These are phyloP conservation scores for Podarcis raffonei DNA, from an alignment of 2,113 vertebrate species.

Conservation along the genomic window DNA sequence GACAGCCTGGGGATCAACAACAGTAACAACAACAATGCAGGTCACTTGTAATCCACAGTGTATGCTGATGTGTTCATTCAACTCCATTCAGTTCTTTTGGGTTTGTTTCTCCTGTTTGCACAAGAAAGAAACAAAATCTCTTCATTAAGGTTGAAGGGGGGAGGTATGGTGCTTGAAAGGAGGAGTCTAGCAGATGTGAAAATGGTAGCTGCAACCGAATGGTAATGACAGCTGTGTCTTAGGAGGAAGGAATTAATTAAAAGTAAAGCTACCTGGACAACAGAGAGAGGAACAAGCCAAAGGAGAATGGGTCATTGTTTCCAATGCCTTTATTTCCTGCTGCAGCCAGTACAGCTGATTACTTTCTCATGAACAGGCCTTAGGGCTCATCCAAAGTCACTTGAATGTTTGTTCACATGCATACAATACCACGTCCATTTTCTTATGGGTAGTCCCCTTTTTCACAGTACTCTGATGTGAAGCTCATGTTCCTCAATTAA, in stretches of 20 bases:
- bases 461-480: neutral
- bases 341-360: neutral
- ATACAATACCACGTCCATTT: neutral
- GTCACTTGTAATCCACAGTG: neutral
- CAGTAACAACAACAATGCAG: neutral
- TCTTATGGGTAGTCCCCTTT: neutral
- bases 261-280: neutral
- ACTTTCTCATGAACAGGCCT: neutral
- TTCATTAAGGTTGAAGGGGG: neutral
- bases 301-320: neutral
- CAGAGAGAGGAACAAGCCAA: neutral
- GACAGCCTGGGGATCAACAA: too few relatives aligned
- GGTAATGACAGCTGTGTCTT: neutral
- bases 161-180: neutral
- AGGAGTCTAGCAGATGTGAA: neutral
- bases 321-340: neutral
- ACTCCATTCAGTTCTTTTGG: too few relatives aligned
- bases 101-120: neutral
- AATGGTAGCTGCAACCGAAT: neutral
- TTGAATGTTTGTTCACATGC: neutral
- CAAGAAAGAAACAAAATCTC: neutral
- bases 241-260: neutral
- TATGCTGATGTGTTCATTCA: too few relatives aligned
- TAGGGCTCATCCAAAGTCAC: neutral
- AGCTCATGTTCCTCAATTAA: neutral